Conservation (phyloP, 1,140 invertebrate species). For the Trichonephila inaurata region DNA sequence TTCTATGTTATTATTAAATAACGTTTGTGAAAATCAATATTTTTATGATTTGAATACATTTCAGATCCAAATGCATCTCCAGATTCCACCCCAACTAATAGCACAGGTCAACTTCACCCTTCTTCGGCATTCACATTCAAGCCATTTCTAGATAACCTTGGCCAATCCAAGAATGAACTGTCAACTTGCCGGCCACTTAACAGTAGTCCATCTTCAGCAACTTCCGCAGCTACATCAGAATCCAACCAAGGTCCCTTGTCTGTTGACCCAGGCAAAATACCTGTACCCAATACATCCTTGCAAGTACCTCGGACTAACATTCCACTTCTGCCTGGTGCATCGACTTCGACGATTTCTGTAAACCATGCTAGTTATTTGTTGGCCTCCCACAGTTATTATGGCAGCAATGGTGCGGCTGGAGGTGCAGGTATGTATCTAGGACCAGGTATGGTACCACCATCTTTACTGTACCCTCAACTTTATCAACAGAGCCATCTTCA, state of each 20-base stretch:
- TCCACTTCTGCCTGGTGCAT: constrained; percentile 5
- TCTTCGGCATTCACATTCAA: constrained; percentile 70
- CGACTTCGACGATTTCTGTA: constrained; percentile 43
- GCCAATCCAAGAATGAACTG: constrained; percentile 37
- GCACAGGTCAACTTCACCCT: constrained; percentile 42
- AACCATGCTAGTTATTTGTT: constrained; percentile 76
- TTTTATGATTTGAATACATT: background rate
- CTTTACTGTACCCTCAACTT: constrained; percentile 88
- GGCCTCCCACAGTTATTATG: constrained; percentile 75
- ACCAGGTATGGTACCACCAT: constrained; percentile 81
- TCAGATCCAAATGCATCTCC: constrained; percentile 59
- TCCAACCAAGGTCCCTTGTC: background rate
- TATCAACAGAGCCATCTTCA: constrained; percentile 91
- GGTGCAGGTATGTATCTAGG: constrained; percentile 80
- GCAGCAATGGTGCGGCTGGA: constrained; percentile 12
- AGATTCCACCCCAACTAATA: constrained; percentile 28
- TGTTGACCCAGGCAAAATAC: background rate
- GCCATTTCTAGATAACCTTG: constrained; percentile 61
- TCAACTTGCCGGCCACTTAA: background rate
- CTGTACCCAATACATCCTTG: constrained; percentile 20
- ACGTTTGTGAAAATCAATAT: too few relatives aligned
- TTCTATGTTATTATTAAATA: too few relatives aligned
- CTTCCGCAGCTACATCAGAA: constrained; percentile 31
- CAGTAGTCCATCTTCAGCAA: constrained; percentile 40
- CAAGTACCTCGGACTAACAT: constrained; percentile 57